Base-by-base conservation (phyloP, 2,113 vertebrate species). In the Callocephalon fimbriatum region DNA sequence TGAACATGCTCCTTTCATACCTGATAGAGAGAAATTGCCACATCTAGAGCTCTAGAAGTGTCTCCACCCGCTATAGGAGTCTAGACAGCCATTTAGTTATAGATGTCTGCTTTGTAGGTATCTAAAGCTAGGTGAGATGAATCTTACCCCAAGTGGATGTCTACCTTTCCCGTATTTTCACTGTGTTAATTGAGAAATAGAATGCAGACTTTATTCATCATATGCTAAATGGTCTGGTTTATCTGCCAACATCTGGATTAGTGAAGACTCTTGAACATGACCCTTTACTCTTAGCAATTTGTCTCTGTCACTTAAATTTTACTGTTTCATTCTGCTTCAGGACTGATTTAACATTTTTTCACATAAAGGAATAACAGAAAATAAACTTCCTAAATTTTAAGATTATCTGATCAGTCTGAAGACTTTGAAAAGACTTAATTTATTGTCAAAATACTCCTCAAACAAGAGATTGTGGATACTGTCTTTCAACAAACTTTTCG, bases 191-290 rank as follows among this genome's bases (percentile, higher is more conserved):
- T 95, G 93, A 56, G 71, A 96, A 42, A 27, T 84, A 89, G 51
- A 86, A 93, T 76, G n/a, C 48, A 92, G 50, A 70, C 87, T 88
- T 86, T 90, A 86, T 93, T 79, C 63, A 71, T 92, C 67, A 88
- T 82, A 62, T 29, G 70, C n/a, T 42, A 80, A 90, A 81, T 42
- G 59, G 29, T 80, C 82, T 82, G 35, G 23, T 75, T 95, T 92
- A 59, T 86, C 81, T 94, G 78, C 86, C 78, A 59, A 86, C 90
- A 76, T 70, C 50, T 66, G 77, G 71, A 86, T 93, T 95, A 94
- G 40, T 66, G 38, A 65, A 42, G 32, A 85, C 66, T 88, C 72
- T 76, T 90, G 44, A 95, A 73, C 71, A 62, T 50, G 58, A 42
- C 58, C 78, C 7, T 85, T 96, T 93, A 75, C n/a, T 91, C 31